phyloP scores from a whole-genome alignment of 2,888 invertebrate genomes.

The Empis stercorea region DNA sequence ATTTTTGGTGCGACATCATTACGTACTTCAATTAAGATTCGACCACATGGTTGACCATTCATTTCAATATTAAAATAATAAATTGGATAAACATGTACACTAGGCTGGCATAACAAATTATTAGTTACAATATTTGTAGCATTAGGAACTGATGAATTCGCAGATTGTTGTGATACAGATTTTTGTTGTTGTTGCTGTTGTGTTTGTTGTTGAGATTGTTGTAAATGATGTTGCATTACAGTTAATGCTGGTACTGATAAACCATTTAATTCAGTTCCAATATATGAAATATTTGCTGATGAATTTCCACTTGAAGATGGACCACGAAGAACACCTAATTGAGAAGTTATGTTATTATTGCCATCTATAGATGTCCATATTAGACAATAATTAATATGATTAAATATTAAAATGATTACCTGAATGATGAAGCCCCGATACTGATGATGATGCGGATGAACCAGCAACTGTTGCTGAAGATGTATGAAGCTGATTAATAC shows the following conservation, averaged over 20 bases:
- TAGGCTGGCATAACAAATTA: slow-evolving; percentile 38
- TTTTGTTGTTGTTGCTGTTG: slow-evolving; percentile 15
- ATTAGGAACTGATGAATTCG: slow-evolving; percentile 12
- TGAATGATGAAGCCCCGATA: slow-evolving; percentile 10
- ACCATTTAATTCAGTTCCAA: slow-evolving; percentile 13
- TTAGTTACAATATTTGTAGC: neutral
- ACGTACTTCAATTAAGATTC: slow-evolving; percentile 63
- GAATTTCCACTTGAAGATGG: neutral
- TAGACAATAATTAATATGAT: too few relatives aligned
- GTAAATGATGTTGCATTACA: slow-evolving; percentile 13
- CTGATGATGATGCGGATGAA: slow-evolving; percentile 6
- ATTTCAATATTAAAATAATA: slow-evolving; percentile 67
- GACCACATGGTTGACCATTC: slow-evolving; percentile 53
- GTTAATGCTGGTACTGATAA: slow-evolving; percentile 15
- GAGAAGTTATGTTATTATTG: too few relatives aligned
- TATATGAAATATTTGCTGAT: neutral
- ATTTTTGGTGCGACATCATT: slow-evolving; percentile 69
- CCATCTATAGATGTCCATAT: too few relatives aligned
- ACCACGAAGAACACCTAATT: neutral
- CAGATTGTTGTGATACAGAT: slow-evolving; percentile 24
- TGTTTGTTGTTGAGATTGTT: slow-evolving; percentile 14
- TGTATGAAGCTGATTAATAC: slow-evolving; percentile 11
- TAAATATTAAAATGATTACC: slow-evolving; percentile 7
- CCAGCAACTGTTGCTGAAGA: slow-evolving; percentile 5
- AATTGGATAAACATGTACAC: slow-evolving; percentile 48